A percentile compares a stretch with the other conserved stretches of the same genome.
Conservation (phyloP, 1,140 invertebrate genomes). For the Drosophila tropicalis region DNA sequence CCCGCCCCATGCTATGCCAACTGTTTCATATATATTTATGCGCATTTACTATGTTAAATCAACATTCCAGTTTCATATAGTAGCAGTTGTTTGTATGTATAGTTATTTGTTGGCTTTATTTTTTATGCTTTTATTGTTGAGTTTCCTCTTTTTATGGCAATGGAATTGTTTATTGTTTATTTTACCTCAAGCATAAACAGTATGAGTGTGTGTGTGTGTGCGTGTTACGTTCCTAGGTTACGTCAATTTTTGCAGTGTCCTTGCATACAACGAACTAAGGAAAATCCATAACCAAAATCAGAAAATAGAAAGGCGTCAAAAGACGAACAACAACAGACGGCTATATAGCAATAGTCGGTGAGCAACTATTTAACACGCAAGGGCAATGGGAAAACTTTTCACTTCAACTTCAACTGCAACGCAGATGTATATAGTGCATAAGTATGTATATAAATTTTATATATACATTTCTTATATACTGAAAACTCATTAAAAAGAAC, state of each 20-base stretch:
- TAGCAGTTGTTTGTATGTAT: neutral
- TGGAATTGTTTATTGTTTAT: constrained; percentile 59
- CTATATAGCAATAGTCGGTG: neutral
- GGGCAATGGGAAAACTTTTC: constrained; percentile 43
- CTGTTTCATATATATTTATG: constrained; percentile 43
- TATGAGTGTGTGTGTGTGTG: neutral
- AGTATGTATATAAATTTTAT: constrained; percentile 5
- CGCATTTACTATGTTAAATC: constrained; percentile 75
- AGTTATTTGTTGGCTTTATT: constrained; percentile 56
- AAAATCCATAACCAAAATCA: constrained; percentile 45
- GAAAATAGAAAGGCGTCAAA: constrained; percentile 49
- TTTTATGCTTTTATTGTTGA: constrained; percentile 66
- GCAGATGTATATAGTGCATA: constrained; percentile 50
- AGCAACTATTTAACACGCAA: constrained; percentile 38
- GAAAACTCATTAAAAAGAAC: constrained; percentile 66
- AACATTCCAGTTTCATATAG: constrained; percentile 49
- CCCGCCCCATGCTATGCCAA: neutral
- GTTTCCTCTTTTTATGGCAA: constrained; percentile 52
- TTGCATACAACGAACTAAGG: constrained; percentile 30
- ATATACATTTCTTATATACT: constrained; percentile 2
- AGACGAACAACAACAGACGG: constrained; percentile 6
- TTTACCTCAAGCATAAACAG: constrained; percentile 25
- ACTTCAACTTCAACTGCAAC: constrained; percentile 57
- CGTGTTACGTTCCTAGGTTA: constrained; percentile 32
- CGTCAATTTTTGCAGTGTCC: constrained; percentile 44